Conservation (phyloP, 1,140 invertebrate genomes). For the Tenebrio molitor region DNA sequence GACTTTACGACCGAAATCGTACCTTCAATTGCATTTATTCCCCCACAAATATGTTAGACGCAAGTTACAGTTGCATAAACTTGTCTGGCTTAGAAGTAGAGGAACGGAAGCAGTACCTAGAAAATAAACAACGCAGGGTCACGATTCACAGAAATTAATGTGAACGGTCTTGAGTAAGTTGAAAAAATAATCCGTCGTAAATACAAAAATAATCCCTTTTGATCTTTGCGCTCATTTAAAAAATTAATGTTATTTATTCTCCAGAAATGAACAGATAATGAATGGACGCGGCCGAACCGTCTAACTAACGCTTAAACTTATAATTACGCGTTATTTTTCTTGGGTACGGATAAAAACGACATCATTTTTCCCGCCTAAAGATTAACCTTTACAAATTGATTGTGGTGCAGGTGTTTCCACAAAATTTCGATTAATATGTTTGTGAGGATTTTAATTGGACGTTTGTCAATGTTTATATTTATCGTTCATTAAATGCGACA, state of each 20-base stretch:
- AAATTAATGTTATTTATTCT: neutral
- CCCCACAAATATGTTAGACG: no score
- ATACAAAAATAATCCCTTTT: neutral
- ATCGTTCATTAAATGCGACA: neutral
- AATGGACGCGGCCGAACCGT: neutral
- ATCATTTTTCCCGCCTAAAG: neutral
- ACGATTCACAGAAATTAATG: no score
- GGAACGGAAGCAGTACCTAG: no score
- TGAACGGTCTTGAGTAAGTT: neutral
- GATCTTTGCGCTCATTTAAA: neutral
- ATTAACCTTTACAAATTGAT: constrained; percentile 8
- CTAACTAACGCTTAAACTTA: neutral
- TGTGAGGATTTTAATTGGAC: constrained; percentile 1
- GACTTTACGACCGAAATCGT: no score
- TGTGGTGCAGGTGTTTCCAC: neutral
- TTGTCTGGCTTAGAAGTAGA: no score
- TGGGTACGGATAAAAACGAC: neutral
- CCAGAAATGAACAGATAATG: neutral
- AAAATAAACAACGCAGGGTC: no score
- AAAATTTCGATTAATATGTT: neutral
- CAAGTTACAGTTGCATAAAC: no score
- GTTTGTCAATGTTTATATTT: constrained; percentile 1
- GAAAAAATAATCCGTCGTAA: no score
- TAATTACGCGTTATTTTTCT: neutral
- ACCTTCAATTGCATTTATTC: no score